Evolutionary conservation across 1,140 invertebrate species (phyloP), one percentile per base, ranked within the genome.

Genomic region (Atta cephalotes): DNA sequence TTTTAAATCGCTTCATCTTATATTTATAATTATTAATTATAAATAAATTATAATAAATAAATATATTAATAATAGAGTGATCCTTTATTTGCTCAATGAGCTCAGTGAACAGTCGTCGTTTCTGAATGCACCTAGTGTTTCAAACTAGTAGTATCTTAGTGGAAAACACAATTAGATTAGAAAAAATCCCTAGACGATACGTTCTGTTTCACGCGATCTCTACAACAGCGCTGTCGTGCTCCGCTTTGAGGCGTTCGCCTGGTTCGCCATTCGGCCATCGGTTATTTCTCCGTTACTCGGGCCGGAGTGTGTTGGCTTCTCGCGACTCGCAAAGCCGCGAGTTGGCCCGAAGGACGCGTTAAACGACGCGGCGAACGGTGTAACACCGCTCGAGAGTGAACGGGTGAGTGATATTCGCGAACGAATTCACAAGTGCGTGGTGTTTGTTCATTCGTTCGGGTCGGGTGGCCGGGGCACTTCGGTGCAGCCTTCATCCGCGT

Each of bases 401-500:
- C 12, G 18, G 31, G 28, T 39, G 66, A 71, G 28, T 58, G 49
- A 60, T 88, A 79, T 66, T 45, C 10, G 10, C 39, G 65, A 1
- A 31, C 88, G 87, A 66, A 65, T 72, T 56, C 18, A 7, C 51
- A 10, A 49, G 65, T 62, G 45, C 71, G 66, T 72, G 53, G 65
- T 21, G 35, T 58, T 3, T 16, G 10, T 21, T 35, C 63, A 81
- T 53, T 10, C n/a, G 62, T 31, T 56, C 53, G 39, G 39, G 2
- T 28, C 51, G 35, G 71, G 70, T 81, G 76, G 80, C 71, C 71
- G 85, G 76, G 58, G 77, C 51, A 12, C 16, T 39, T 7, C 21
- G 65, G 66, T 78, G 66, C 72, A 84, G 78, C 25, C 53, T 72
- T 35, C 58, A 60, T 72, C 31, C 86, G 90, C 81, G 79, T 21